Base-by-base conservation (phyloP, 1,140 invertebrate species). In the Drosophila trapezifrons region DNA sequence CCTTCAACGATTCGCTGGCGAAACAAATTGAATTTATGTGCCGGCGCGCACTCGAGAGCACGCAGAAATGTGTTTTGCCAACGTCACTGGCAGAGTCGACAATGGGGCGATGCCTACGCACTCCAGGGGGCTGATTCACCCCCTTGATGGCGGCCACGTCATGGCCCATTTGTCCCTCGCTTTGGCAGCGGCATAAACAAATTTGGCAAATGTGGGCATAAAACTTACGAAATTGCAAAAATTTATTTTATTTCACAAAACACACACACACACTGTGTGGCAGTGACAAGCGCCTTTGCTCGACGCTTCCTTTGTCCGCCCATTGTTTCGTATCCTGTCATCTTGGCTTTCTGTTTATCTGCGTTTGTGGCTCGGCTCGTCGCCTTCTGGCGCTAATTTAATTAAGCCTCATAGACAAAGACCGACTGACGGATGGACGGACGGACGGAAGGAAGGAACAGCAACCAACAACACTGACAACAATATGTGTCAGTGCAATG, bases 141-240 rank as follows among this genome's bases (percentile, higher is more conserved):
- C 25, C 20, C 3, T 9, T 43, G 17, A 8, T 29, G 40, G 55
- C 55, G 67, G 25, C 69, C 67, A 55, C 62, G 76, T 60, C 70
- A 73, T 75, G 77, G 58, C 51, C 67, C 38, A 62, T 58, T 57
- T 43, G 52, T 65, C 35, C 71, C 27, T 22, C 37, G 40, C 22
- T 42, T 58, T 65, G 63, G 42, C 80, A 75, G 18, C 29, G 49
- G 83, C 76, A 76, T 73, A 86, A 79, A 73, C 76, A 86, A 82
- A 86, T 83, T 84, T 82, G 64, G 83, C 79, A 74, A 83, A 86
- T 87, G 79, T 79, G 52, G 71, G 76, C 79, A 86, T 87, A 83
- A 86, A 86, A 86, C 84, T 80, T 86, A 77, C 84, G 63, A 83
- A 86, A 89, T 89, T 77, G 83, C 83, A 83, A 79, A 89, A 72